A percentile compares a stretch with the other conserved stretches of the same genome.
Conservation (phyloP, 2,888 invertebrate species). For the Idaea dimidiata region DNA sequence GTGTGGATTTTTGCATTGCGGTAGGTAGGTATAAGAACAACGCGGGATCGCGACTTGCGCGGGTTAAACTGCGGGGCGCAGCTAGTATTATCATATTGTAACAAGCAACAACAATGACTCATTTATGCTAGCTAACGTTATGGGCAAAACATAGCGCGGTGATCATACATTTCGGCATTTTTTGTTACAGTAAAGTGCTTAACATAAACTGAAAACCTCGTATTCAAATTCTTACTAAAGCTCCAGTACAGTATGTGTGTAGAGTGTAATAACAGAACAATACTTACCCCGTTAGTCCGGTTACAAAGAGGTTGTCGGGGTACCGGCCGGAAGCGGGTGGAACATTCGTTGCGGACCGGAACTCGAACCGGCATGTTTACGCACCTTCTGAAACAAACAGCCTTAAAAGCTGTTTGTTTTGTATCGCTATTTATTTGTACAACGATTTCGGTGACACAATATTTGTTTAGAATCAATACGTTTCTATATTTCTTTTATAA, state of each 20-base stretch:
- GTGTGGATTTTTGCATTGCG: too few relatives aligned
- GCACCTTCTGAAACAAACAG: not conserved
- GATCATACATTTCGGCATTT: not conserved
- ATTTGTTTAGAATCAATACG: not conserved
- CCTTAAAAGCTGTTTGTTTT: not conserved
- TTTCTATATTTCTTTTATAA: not conserved
- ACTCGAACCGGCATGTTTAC: not conserved
- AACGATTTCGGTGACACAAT: not conserved
- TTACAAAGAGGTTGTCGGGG: not conserved
- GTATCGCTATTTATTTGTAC: not conserved
- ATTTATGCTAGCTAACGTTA: too few relatives aligned
- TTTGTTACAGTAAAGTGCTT: not conserved
- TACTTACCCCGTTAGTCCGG: not conserved
- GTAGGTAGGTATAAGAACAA: too few relatives aligned
- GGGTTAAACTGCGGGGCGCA: too few relatives aligned
- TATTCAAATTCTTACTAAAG: not conserved
- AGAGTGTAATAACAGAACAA: not conserved
- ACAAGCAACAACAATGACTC: too few relatives aligned
- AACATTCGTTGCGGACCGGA: slow-evolving; percentile 1
- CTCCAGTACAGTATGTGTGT: too few relatives aligned
- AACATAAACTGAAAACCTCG: not conserved
- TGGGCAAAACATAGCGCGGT: too few relatives aligned
- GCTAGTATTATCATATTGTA: too few relatives aligned
- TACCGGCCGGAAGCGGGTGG: not conserved
- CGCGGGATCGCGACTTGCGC: too few relatives aligned